phyloP scores from a whole-genome alignment of 2,888 invertebrate genomes.

The Nasonia oneida region DNA sequence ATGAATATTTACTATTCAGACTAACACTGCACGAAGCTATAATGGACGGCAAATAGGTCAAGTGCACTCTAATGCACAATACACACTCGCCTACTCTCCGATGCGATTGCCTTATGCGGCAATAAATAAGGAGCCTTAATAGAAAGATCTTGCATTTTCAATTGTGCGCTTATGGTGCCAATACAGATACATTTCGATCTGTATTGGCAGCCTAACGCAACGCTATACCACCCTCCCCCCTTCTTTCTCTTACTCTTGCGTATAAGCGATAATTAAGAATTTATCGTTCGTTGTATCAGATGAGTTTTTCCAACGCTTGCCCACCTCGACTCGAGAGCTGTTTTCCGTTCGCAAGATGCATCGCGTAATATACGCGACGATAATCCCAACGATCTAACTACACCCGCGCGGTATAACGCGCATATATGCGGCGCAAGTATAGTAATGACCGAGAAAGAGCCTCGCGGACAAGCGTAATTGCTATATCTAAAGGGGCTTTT shows the following conservation, averaged over 20 bases:
- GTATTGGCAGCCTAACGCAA: not conserved
- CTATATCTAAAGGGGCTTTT: conserved; percentile 17
- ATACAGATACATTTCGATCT: conserved; percentile 30
- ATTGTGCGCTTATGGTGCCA: not conserved
- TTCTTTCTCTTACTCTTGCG: not conserved
- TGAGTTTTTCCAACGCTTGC: conserved; percentile 21
- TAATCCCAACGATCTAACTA: conserved; percentile 50
- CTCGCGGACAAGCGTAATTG: conserved; percentile 33
- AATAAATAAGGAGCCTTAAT: conserved; percentile 49
- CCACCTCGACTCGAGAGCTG: not conserved
- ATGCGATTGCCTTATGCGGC: conserved; percentile 7
- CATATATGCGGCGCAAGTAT: not conserved
- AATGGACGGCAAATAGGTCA: conserved; percentile 45
- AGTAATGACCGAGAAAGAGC: not conserved
- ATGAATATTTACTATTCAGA: conserved; percentile 14
- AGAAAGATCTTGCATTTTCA: conserved; percentile 56
- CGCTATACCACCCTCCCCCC: not conserved
- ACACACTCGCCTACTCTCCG: not conserved
- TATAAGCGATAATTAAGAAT: conserved; percentile 48
- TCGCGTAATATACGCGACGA: not conserved
- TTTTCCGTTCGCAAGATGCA: conserved; percentile 23
- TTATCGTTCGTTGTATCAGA: conserved; percentile 41
- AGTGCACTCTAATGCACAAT: conserved; percentile 30
- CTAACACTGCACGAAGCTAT: not conserved
- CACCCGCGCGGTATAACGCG: conserved; percentile 15